Percentiles rank a stretch among this genome's conserved stretches.
Conservation (phyloP, 2,888 invertebrate genomes). For the Bembecia ichneumoniformis region DNA sequence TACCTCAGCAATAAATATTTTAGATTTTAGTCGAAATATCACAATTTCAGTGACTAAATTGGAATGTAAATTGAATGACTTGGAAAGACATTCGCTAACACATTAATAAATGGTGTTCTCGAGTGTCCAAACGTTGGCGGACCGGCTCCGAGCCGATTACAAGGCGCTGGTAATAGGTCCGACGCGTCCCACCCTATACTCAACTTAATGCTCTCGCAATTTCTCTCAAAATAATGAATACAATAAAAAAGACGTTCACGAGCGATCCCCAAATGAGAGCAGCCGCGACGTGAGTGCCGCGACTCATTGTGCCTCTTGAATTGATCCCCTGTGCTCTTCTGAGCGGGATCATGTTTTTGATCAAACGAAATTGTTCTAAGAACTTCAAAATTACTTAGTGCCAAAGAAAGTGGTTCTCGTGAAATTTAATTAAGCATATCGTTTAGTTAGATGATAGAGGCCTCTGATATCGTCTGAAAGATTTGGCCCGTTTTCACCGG, state of each 20-base stretch:
- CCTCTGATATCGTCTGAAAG: no score
- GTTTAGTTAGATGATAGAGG: neutral
- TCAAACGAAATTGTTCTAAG: conserved; percentile 43
- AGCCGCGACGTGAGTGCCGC: conserved; percentile 39
- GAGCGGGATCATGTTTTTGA: conserved; percentile 22
- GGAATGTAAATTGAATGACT: neutral
- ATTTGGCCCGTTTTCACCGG: no score
- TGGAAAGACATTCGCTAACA: conserved; percentile 44
- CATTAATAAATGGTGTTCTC: conserved; percentile 48
- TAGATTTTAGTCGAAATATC: no score
- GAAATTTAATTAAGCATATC: neutral
- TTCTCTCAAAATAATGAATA: conserved; percentile 68
- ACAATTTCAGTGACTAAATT: no score
- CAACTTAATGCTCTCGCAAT: conserved; percentile 72
- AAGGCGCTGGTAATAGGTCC: conserved; percentile 59
- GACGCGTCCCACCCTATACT: conserved; percentile 66
- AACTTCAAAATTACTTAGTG: conserved; percentile 31
- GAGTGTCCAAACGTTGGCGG: conserved; percentile 31
- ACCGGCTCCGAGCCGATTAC: conserved; percentile 58
- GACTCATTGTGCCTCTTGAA: conserved; percentile 29
- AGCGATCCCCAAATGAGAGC: conserved; percentile 44
- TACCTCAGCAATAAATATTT: no score
- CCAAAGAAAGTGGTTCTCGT: neutral
- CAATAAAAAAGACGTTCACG: conserved; percentile 62
- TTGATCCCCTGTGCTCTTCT: conserved; percentile 28